phyloP scores from a whole-genome alignment of 1,140 invertebrate species.

The Daktulosphaira vitifoliae region DNA sequence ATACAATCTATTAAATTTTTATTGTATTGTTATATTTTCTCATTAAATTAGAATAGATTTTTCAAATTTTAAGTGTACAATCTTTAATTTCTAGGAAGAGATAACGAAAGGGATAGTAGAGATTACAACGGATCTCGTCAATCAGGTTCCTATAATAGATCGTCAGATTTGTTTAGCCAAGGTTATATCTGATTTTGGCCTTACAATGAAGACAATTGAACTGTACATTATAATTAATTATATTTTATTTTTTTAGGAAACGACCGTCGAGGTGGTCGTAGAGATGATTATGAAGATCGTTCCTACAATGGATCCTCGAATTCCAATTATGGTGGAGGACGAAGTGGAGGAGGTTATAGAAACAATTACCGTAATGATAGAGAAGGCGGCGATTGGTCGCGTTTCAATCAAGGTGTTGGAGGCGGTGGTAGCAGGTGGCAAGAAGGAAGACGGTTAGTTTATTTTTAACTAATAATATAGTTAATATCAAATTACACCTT shows the following conservation, averaged over 20 bases:
- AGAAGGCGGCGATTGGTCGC: slow-evolving; percentile 46
- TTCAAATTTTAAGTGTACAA: too few species aligned
- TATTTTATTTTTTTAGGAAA: slow-evolving; percentile 20
- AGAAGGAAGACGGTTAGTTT: slow-evolving; percentile 38
- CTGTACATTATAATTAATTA: not conserved
- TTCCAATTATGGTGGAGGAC: slow-evolving; percentile 23
- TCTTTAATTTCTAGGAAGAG: not conserved
- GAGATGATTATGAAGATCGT: slow-evolving; percentile 29
- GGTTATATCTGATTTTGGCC: not conserved
- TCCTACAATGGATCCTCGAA: slow-evolving; percentile 34
- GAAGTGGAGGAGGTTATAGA: slow-evolving; percentile 37
- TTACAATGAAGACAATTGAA: not conserved
- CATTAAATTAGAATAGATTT: too few species aligned
- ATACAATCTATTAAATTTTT: too few species aligned
- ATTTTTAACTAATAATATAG: not conserved
- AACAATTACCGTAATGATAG: slow-evolving; percentile 46
- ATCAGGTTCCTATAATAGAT: slow-evolving; percentile 7
- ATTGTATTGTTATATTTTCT: too few species aligned
- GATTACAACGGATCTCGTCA: slow-evolving; percentile 7
- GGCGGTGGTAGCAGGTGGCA: slow-evolving; percentile 44
- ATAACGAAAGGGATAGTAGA: not conserved
- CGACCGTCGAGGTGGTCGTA: slow-evolving; percentile 27
- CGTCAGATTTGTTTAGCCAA: not conserved
- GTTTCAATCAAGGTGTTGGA: slow-evolving; percentile 37
- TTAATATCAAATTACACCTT: slow-evolving; percentile 40